Evolutionary conservation across 2,113 vertebrate species (phyloP), one percentile per base, ranked within the genome.

Genomic region (Aspidoscelis tigris): DNA sequence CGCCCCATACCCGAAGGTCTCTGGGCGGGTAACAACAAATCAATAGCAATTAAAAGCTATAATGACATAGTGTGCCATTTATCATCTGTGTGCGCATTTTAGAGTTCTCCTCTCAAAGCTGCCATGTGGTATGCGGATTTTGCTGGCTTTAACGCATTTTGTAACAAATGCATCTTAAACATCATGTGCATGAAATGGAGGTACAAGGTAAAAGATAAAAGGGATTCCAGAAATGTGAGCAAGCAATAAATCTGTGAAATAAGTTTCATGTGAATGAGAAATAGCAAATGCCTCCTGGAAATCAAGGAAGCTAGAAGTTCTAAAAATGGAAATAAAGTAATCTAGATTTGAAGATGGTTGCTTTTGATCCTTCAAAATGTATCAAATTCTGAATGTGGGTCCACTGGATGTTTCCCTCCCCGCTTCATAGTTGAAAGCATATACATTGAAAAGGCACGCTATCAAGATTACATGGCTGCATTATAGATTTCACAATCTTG

Each of bases 51-150:
- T 78, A 33, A 64, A 93, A 92, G 88, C 93, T 89, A 82, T 87
- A 91, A 83, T 91, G 93, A 89, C 88, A 92, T 79, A 84, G 86
- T 88, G 71, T 91, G 90, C 93, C 92, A 92, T 94, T 94, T 91
- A 93, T 92, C 92, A 93, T 92, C 87, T 89, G 83, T 84, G 88
- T 87, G 78, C 82, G 86, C 80, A 77, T 94, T 92, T 92, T 89
- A 90, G 88, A 93, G 87, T 82, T 83, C 78, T 81, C 81, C 78
- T 87, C 81, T 92, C 91, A 92, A 93, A 92, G 93, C 77, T 86
- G 84, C 88, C 92, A 90, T 82, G 87, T 89, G 71, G 86, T 89
- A 83, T 90, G 82, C 53, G 24, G 86, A 91, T 16, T 65, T 83
- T 68, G 86, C 82, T 83, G 86, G 78, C 71, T 89, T 93, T 88